Base-by-base conservation (phyloP, 2,888 invertebrate species). In the Malthinus flaveolus region DNA sequence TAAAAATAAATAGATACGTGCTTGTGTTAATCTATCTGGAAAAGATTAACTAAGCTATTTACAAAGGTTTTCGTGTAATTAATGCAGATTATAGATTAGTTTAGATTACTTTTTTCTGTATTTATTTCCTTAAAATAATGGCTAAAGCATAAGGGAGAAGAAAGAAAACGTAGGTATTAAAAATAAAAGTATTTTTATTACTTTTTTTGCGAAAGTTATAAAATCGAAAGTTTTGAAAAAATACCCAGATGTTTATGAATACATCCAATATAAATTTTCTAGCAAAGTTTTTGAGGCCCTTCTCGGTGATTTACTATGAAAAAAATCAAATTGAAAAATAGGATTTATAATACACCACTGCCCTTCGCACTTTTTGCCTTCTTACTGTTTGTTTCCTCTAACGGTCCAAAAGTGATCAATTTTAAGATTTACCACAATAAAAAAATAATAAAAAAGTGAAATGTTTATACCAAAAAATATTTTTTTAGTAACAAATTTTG, bases 181-280 rank as follows among this genome's bases (percentile, higher is more conserved):
- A 23, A 23, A 23, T 3, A 23, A 23, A 23, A 23, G 23, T 23
- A 23, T 23, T 23, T 23, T 23, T 42, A 42, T 42, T 15, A 15
- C 9, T 15, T 23, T 42, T 37, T 42, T 7, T 42, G n/a, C n/a
- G 15, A 23, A 13, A 42, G 39, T 42, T 23, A 23, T 32, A 45
- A 45, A 42, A 45, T 32, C n/a, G 35, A 32, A 46, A 35, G 46
- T 52, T 52, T 45, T 52, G 11, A 42, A 42, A 42, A 51, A 46
- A 52, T 37, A 44, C 52, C 45, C 52, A 52, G 52, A 45, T 52
- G 46, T 52, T 45, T 52, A 45, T 52, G 52, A 23, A 23, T 23
- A 23, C 52, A 46, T 52, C 36, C 13, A 52, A 45, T 52, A 52
- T 52, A 44, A 45, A 52, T 45, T 45, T 52, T 52, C 45, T 2